A percentile compares a stretch with the other conserved stretches of the same genome.
Evolutionary conservation across 1,140 invertebrate species (phyloP).

Genomic region (Pseudoatta argentina): DNA sequence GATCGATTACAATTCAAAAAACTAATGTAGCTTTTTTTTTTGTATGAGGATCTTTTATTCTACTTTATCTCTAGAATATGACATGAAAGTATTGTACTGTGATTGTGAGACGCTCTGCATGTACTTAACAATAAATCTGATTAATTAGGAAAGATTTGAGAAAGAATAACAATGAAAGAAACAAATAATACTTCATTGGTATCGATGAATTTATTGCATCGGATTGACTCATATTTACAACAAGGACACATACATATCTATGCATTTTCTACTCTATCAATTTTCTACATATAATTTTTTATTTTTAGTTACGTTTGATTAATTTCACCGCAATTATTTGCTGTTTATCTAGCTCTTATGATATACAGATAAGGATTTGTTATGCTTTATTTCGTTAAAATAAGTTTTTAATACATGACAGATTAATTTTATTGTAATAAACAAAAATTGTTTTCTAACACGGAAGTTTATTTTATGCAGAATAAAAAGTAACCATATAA

Average conservation of each 20-base stretch:
- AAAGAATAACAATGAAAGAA: neutral
- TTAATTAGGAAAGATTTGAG: neutral
- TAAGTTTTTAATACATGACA: slow-evolving; percentile 13
- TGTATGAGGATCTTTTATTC: no score
- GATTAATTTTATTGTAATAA: slow-evolving; percentile 22
- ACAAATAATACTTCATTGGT: slow-evolving; percentile 42
- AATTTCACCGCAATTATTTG: slow-evolving; percentile 61
- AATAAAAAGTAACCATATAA: slow-evolving; percentile 17
- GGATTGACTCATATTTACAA: slow-evolving; percentile 84
- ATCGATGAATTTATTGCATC: slow-evolving; percentile 85
- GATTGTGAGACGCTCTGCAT: no score
- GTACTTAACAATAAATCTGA: neutral
- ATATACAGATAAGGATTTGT: slow-evolving; percentile 47
- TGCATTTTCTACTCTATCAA: slow-evolving; percentile 83
- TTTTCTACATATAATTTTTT: slow-evolving; percentile 84
- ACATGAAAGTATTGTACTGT: no score
- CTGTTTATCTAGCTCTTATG: slow-evolving; percentile 67
- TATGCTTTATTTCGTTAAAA: slow-evolving; percentile 24
- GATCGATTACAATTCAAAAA: no score
- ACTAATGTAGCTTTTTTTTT: no score
- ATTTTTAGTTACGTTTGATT: slow-evolving; percentile 69
- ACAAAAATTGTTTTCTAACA: neutral
- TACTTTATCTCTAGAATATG: no score
- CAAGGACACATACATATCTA: slow-evolving; percentile 82
- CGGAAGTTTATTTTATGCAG: slow-evolving; percentile 18